A percentile compares a stretch with the other conserved stretches of the same genome.
phyloP scores from a whole-genome alignment of 2,888 invertebrate genomes.

The Drosophila phalerata region DNA sequence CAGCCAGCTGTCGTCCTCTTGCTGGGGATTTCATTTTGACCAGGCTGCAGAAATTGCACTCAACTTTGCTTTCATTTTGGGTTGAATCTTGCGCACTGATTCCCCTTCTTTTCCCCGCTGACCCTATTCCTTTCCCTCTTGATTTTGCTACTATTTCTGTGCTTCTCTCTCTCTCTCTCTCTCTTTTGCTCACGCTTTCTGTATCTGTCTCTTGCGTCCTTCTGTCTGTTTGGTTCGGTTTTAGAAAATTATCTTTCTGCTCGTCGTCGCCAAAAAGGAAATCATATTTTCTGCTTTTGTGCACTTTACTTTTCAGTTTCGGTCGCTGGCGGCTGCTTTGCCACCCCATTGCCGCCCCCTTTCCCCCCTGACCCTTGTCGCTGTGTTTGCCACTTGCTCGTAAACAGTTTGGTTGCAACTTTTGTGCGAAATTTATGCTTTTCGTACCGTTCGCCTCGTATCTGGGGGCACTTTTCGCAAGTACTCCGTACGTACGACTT shows the following conservation, averaged over 20 bases:
- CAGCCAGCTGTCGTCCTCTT: conserved; percentile 68
- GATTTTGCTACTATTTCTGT: conserved; percentile 17
- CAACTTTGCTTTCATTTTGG: conserved; percentile 61
- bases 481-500: conserved; percentile 62
- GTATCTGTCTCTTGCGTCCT: conserved; percentile 9
- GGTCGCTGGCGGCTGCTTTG: conserved; percentile 32
- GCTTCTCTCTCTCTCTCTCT: conserved; percentile 5
- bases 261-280: conserved; percentile 83
- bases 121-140: background rate
- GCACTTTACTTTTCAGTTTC: conserved; percentile 81
- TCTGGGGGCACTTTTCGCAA: conserved; percentile 75
- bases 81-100: conserved; percentile 43
- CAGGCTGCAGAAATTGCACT: conserved; percentile 78
- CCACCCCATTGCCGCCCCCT: conserved; percentile 8
- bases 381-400: conserved; percentile 57
- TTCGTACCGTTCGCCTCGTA: conserved; percentile 60
- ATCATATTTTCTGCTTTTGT: conserved; percentile 84
- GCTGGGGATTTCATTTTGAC: conserved; percentile 66
- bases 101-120: background rate
- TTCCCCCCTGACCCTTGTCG: background rate
- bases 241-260: conserved; percentile 84
- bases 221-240: conserved; percentile 55
- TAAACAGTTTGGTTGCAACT: conserved; percentile 82
- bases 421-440: conserved; percentile 82
- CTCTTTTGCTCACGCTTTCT: background rate